Base-by-base conservation (phyloP, 2,888 invertebrate genomes). In the Diploptera punctata region DNA sequence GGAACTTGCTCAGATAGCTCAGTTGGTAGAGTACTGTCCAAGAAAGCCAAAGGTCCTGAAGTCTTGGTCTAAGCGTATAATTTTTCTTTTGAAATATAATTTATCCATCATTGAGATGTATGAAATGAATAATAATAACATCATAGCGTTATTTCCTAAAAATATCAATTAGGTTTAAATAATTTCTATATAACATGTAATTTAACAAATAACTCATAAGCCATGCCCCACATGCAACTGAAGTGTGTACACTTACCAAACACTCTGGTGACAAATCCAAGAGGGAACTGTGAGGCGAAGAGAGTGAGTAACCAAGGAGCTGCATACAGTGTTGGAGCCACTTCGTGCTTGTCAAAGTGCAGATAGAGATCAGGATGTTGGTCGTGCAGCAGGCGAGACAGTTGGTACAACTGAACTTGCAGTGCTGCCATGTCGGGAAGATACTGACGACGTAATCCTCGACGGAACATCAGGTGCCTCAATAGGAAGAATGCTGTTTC, bases 251-350 rank as follows among this genome's bases (percentile, higher is more conserved):
- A 80, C 86, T 85, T 80, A 95, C 95, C 98, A 80, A 97, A 96
- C 0, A 98, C 94, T 77, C 98, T 88, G 0, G 96, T 93, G 21
- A 98, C 98, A 83, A 98, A 98, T 1, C 97, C 98, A 21, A 98
- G 84, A 0, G 98, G 97, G 82, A 98, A 98, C 83, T 98, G 97
- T 68, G 98, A 98, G 52, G 98, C 97, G 84, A 98, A 98, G 43
- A 97, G 85, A 0, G 98, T 98, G 2, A 98, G 87, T 80, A 98
- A 91, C 98, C 98, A 98, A 0, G 98, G 98, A 0, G 98, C 98
- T 0, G 98, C 98, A 82, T 98, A 98, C 4, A 98, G 84, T 0
- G 97, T 97, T 0, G 98, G 97, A 0, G 95, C 92, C 5, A 98
- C 94, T 83, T 98, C 98, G 80, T 97, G 90, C 16, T 88, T 85